Evolutionary conservation across 2,888 invertebrate species (phyloP), one percentile per base, ranked within the genome.

Genomic region (Pollenia amentaria): DNA sequence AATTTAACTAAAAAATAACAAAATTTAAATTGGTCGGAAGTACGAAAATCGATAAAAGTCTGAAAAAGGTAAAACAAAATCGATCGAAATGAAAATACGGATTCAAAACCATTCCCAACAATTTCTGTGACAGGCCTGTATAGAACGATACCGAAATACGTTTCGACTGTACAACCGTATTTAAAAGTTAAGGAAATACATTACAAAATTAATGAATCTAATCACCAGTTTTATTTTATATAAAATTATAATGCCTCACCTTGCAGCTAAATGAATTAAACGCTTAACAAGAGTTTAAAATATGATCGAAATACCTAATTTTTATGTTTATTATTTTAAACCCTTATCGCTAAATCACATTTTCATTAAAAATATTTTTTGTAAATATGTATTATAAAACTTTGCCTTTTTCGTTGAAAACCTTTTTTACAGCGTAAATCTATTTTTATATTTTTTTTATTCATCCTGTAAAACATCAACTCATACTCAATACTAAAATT

Each of bases 381-480:
- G 42, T 53, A n/a, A 42, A 40, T 75, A 21, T 14, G 12, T 53
- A 53, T 46, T 55, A 48, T 62, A 64, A 3, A 42, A 38, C 16
- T 46, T 18, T 75, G 1, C 62, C 38, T 64, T 42, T 46, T 57
- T 38, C 46, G 29, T 60, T 73, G 0, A 16, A 21, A n/a, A 11
- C 10, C 10, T 53, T 9, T 18, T 18, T 29, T 53, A 48, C 60
- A 73, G 21, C 48, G 8, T 48, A 14, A 44, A 7, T 53, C 2
- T 72, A 42, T 44, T 64, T 57, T 14, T 78, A 18, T 48, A 46
- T 16, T 55, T 0, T 21, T 53, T 16, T 64, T 44, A 11, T 51
- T 48, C 51, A 53, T 76, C 1, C 53, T 11, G 42, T 55, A 55
- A 51, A 55, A 77, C 48, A 77, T 65, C 65, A 44, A 65, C 16